Base-by-base conservation (phyloP, 1,140 invertebrate species). In the Colletes gigas region DNA sequence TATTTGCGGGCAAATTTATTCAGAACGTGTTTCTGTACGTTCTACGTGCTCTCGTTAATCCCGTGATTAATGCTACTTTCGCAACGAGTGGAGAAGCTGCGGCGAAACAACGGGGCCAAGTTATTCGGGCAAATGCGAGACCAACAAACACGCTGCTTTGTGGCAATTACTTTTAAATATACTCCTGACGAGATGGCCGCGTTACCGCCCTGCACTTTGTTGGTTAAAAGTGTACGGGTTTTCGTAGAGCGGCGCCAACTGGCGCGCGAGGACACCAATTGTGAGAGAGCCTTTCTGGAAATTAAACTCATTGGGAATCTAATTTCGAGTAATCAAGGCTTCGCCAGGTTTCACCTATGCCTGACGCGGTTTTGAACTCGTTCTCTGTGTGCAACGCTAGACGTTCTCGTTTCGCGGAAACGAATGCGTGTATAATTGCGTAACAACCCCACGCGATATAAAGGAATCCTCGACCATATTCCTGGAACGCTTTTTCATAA, bases 301-400 rank as follows among this genome's bases (percentile, higher is more conserved):
- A 87, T 87, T 87, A 87, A 87, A 81, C 85, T 87, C 84, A 73
- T 83, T 81, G 65, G 69, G 66, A 86, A 87, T 87, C 81, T 87
- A 87, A 87, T 87, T 87, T 52, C 69, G 77, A 60, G 81, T 86
- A 87, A 87, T 87, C 85, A 87, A 72, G 76, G 54, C 72, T 78
- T 86, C 72, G 68, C 77, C 76, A 72, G 70, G 68, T 82, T 85
- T 85, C 70, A 85, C 70, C 71, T 69, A 81, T 66, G 67, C 66
- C 39, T 17, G 21, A 50, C 66, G 62, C 59, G 44, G 52, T 30
- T 30, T 52, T 59, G 83, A 67, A 67, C 81, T 19, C 17, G 4
- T 21, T n/a, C 41, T 41, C 63, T 47, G 14, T 8, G 12, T 8
- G 17, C 17, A 17, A 4, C 39, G 15, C 7, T 10, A 50, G 65